These are phyloP conservation scores for Euplagia quadripunctaria DNA, from an alignment of 2,888 invertebrate genomes.

Conservation along the genomic window DNA sequence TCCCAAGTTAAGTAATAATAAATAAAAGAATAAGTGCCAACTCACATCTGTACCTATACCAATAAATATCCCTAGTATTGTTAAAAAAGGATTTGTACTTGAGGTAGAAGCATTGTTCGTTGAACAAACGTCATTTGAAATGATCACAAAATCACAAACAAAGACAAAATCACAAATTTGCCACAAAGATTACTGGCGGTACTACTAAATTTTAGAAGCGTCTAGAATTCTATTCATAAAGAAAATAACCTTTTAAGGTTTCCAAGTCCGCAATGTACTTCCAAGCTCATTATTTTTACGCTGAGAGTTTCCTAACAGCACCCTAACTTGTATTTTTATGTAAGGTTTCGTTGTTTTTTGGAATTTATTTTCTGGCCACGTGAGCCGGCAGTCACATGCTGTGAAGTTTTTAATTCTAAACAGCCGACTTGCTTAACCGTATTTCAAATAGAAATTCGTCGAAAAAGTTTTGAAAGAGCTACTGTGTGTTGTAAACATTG, in stretches of 20 bases:
- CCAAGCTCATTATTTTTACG: slow-evolving; percentile 34
- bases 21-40: no score
- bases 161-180: background rate
- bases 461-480: slow-evolving; percentile 21
- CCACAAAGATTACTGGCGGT: background rate
- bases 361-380: slow-evolving; percentile 35
- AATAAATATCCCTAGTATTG: no score
- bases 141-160: background rate
- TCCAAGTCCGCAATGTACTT: background rate
- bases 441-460: slow-evolving; percentile 35
- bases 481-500: slow-evolving; percentile 9
- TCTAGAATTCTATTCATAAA: background rate
- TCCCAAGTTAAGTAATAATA: no score
- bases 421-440: slow-evolving; percentile 4
- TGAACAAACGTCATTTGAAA: no score
- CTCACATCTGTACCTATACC: no score
- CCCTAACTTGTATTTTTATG: slow-evolving; percentile 21
- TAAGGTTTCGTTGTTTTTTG: slow-evolving; percentile 25
- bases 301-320: slow-evolving; percentile 15
- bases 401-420: slow-evolving; percentile 22
- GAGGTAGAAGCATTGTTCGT: no score
- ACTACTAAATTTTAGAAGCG: background rate
- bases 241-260: background rate
- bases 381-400: slow-evolving; percentile 42
- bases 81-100: no score